phyloP scores from a whole-genome alignment of 1,140 invertebrate genomes.

The Ptiloglossa arizonensis region DNA sequence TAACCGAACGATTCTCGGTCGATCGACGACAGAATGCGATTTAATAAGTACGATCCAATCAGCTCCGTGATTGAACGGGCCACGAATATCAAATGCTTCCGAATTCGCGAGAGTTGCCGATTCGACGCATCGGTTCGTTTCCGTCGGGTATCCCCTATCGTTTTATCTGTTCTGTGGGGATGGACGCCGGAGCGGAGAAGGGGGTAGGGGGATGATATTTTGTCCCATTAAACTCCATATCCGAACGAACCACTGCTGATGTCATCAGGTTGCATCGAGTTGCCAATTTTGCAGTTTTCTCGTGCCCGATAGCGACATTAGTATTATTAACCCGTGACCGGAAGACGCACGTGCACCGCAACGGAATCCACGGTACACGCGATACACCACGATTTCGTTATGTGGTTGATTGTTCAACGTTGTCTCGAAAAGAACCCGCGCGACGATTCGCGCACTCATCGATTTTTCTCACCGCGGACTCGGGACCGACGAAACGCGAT shows the following conservation, averaged over 20 bases:
- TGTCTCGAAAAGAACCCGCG: background rate
- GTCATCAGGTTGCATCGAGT: slow-evolving; percentile 57
- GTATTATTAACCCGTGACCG: slow-evolving; percentile 20
- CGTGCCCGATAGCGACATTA: background rate
- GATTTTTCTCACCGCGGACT: too few species aligned
- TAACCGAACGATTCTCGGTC: slow-evolving; percentile 10
- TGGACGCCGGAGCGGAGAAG: too few species aligned
- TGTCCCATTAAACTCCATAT: slow-evolving; percentile 61
- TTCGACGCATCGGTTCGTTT: background rate
- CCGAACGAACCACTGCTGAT: slow-evolving; percentile 58
- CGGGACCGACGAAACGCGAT: too few species aligned
- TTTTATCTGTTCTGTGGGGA: background rate
- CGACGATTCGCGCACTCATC: too few species aligned
- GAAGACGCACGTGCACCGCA: background rate
- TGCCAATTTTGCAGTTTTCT: slow-evolving; percentile 65
- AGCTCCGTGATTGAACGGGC: slow-evolving; percentile 19
- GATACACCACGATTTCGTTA: background rate
- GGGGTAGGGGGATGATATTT: slow-evolving; percentile 55
- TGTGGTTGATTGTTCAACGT: background rate
- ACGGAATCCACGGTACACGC: background rate
- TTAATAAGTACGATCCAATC: slow-evolving; percentile 34
- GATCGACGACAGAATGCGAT: slow-evolving; percentile 3
- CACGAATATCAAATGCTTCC: slow-evolving; percentile 31
- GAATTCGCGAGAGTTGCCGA: slow-evolving; percentile 3
- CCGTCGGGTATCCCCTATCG: slow-evolving; percentile 7